phyloP scores from a whole-genome alignment of 2,888 invertebrate species.

The Eilema sororculum region DNA sequence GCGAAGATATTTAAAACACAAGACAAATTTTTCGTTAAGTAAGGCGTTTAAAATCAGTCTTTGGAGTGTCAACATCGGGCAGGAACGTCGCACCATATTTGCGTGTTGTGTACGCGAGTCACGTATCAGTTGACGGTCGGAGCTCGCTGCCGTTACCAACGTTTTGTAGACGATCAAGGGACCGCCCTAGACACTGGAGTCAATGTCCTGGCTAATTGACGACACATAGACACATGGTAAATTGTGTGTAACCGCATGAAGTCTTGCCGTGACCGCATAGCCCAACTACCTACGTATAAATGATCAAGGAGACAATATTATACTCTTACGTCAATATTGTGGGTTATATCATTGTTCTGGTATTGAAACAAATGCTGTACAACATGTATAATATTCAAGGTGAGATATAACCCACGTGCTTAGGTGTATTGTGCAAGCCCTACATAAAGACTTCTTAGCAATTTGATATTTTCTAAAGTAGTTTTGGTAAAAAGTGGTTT shows the following conservation, averaged over 20 bases:
- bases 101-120: slow-evolving; percentile 54
- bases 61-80: slow-evolving; percentile 39
- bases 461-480: too few species aligned
- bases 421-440: neutral
- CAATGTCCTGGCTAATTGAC: slow-evolving; percentile 64
- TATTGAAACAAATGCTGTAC: slow-evolving; percentile 30
- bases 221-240: slow-evolving; percentile 26
- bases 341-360: slow-evolving; percentile 29
- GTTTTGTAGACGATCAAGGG: slow-evolving; percentile 74
- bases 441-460: slow-evolving; percentile 2
- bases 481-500: too few species aligned
- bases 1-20: slow-evolving; percentile 23
- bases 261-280: slow-evolving; percentile 19
- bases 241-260: slow-evolving; percentile 33
- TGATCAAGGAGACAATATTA: slow-evolving; percentile 16
- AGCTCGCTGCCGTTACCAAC: slow-evolving; percentile 75
- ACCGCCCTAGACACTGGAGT: slow-evolving; percentile 74
- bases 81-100: slow-evolving; percentile 29
- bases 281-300: slow-evolving; percentile 1
- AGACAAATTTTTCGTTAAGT: slow-evolving; percentile 34
- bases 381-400: slow-evolving; percentile 14
- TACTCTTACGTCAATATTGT: slow-evolving; percentile 29
- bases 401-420: neutral
- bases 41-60: slow-evolving; percentile 51
- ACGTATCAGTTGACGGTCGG: slow-evolving; percentile 61